Evolutionary conservation across 2,888 invertebrate genomes (phyloP), one percentile per base, ranked within the genome.

Genomic region (Mythimna lalbum): DNA sequence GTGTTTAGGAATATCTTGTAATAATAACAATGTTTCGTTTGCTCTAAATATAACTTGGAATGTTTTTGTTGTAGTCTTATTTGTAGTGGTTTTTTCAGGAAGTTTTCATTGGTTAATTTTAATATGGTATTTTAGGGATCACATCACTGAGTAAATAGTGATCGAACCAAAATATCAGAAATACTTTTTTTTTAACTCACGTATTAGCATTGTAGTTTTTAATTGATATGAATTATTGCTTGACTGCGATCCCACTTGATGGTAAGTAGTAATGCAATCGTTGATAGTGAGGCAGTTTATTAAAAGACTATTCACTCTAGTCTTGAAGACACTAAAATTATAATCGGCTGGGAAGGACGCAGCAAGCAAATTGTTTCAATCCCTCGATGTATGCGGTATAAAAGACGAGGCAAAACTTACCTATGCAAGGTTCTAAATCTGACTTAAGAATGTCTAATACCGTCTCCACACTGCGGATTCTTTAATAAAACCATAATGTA

Each of bases 401-500:
- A 27, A 27, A 27, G 27, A 27, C 27, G 27, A 27, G 27, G 27
- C 27, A 27, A 27, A 27, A 36, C 12, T 36, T 12, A 12, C 1
- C 9, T 33, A 4, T 5, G 27, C 19, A 55, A 27, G 19, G 19
- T 31, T 55, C 19, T 55, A 31, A 53, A 55, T 55, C 49, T 64
- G 10, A 14, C 49, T 75, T 50, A 36, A 49, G 7, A 53, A 31
- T 49, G 19, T 19, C n/a, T 75, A 49, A 76, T 10, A 76, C 39
- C 33, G 7, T n/a, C 49, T 27, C 10, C 23, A 49, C 50, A 55
- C 31, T 10, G 31, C 23, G 19, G 23, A 53, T 76, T 57, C 12
- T 64, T 62, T 63, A 76, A 76, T 65, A 81, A 74, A 65, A 70
- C 27, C n/a, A 3, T 31, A 47, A 65, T 59, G 52, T 43, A 65